Conservation (phyloP, 2,113 vertebrate genomes). For the Pelvicachromis taeniatus region DNA sequence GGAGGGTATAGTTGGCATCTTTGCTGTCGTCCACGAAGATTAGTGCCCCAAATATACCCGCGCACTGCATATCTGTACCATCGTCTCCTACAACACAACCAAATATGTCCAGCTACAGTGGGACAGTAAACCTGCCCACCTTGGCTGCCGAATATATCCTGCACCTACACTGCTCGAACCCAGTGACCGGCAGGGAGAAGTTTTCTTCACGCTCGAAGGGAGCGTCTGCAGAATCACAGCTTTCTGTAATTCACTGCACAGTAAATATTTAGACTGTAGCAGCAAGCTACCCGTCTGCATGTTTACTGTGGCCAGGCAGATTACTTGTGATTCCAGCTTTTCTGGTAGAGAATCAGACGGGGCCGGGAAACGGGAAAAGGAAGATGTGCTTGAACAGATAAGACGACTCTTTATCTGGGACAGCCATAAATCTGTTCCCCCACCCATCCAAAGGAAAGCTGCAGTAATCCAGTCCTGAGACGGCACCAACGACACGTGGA, state of each 20-base stretch:
- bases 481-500: background rate
- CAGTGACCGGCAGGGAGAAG: background rate
- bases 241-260: background rate
- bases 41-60: conserved; percentile 33
- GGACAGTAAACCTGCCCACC: conserved; percentile 18
- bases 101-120: conserved; percentile 36
- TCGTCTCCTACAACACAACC: background rate
- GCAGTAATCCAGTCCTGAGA: conserved; percentile 34
- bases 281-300: background rate
- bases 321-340: background rate
- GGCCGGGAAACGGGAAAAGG: background rate
- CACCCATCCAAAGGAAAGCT: conserved; percentile 9
- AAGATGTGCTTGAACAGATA: background rate
- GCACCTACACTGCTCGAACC: conserved; percentile 1
- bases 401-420: conserved; percentile 21
- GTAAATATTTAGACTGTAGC: background rate
- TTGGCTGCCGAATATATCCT: conserved; percentile 13
- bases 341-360: background rate
- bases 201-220: background rate
- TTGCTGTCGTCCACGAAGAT: conserved; percentile 8
- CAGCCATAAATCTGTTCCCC: background rate
- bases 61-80: background rate
- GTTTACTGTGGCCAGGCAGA: background rate
- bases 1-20: background rate
- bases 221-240: background rate